These are phyloP conservation scores for Alcedo atthis DNA, from an alignment of 2,797 vertebrate genomes.

Conservation along the genomic window DNA sequence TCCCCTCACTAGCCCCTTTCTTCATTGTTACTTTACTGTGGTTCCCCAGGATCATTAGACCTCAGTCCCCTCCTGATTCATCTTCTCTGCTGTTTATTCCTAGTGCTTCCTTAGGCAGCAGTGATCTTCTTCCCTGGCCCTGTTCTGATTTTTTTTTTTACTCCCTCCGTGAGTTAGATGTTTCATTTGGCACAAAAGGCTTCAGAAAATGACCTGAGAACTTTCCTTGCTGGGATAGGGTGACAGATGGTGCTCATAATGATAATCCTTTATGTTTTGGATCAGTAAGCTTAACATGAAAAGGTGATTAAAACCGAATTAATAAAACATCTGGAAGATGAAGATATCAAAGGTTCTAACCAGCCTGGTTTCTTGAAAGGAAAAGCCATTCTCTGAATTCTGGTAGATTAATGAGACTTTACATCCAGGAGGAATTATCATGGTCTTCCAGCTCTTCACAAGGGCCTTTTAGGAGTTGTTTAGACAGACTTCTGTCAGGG, in stretches of 20 bases:
- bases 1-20: neutral
- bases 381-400: constrained; percentile 47
- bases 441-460: constrained; percentile 34
- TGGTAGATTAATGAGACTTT: constrained; percentile 50
- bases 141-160: neutral
- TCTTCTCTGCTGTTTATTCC: constrained; percentile 11
- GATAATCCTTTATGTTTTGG: constrained; percentile 45
- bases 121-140: neutral
- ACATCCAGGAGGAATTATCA: constrained; percentile 43
- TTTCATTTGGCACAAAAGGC: constrained; percentile 24
- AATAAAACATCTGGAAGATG: constrained; percentile 69
- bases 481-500: constrained; percentile 33
- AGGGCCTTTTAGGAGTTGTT: constrained; percentile 38
- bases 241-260: constrained; percentile 57
- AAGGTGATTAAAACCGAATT: constrained; percentile 58
- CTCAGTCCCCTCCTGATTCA: neutral
- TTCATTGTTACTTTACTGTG: constrained; percentile 22
- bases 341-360: constrained; percentile 63
- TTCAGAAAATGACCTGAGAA: constrained; percentile 51
- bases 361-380: constrained; percentile 54
- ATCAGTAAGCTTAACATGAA: constrained; percentile 50
- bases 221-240: constrained; percentile 17
- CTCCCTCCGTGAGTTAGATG: neutral
- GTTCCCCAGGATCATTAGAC: constrained; percentile 23
- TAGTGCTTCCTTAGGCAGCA: neutral